Base-by-base conservation (phyloP, 2,888 invertebrate species). In the Rhogogaster chlorosoma region DNA sequence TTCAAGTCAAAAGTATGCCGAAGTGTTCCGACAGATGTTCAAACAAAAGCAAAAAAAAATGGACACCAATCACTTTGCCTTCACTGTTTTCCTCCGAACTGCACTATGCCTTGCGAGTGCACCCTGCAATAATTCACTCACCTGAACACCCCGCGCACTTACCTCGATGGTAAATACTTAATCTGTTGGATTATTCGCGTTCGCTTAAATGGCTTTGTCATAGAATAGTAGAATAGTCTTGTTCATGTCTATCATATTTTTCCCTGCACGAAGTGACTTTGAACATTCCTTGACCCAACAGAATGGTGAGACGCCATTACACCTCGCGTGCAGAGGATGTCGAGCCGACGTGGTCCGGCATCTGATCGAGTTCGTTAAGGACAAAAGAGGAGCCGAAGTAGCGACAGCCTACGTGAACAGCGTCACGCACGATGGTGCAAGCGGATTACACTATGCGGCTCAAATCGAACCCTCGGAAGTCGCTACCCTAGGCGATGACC, bases 231-330 rank as follows among this genome's bases (percentile, higher is more conserved):
- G n/a, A n/a, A n/a, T n/a, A n/a, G n/a, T 7, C 6, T n/a, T n/a
- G n/a, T 53, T 53, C n/a, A n/a, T 22, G 49, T 18, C 61, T 42
- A 29, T 36, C 18, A 12, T 80, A 3, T 15, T 2, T 71, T 82
- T 5, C 61, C 61, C 18, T 38, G 18, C 77, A 42, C 26, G 7
- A n/a, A 82, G 32, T 64, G 83, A 38, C 26, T 12, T 26, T 85
- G 9, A 29, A 53, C n/a, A 38, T 67, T 73, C 71, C 4, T 73
- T 26, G 7, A 29, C 45, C 45, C 53, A 49, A 9, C 92, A 99
- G 98, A 96, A 95, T 90, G 99, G 99, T 2, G 99, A 99, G 94
- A 99, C 99, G 0, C 98, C 99, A 0, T 95, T 99, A 22, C 99
- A 99, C 92, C 96, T 99, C 93, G 99, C 99, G 3, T 98, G 98